phyloP scores from a whole-genome alignment of 1,140 invertebrate genomes.

The Neotoxoptera formosana region DNA sequence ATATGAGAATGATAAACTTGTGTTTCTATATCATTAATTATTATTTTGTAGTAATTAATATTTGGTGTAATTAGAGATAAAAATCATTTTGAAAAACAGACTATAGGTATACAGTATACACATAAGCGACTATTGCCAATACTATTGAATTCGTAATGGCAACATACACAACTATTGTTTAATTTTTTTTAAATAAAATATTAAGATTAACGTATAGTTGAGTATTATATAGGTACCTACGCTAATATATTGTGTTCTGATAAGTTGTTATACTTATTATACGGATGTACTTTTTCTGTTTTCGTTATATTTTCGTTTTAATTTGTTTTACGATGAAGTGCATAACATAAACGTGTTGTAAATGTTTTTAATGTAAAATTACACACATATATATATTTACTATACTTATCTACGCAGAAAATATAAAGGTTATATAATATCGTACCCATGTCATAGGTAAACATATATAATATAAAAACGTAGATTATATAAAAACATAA shows the following conservation, averaged over 20 bases:
- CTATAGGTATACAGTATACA: too few relatives aligned
- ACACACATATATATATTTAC: too few relatives aligned
- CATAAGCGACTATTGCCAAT: background rate
- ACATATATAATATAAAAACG: background rate
- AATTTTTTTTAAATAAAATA: background rate
- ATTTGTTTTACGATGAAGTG: background rate
- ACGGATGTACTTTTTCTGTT: background rate
- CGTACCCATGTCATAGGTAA: background rate
- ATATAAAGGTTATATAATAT: slow-evolving; percentile 8
- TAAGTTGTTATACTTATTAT: background rate
- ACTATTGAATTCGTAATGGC: background rate
- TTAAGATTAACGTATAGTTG: background rate
- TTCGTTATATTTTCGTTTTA: background rate
- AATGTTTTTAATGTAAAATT: background rate
- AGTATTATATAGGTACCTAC: too few relatives aligned
- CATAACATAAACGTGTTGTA: background rate
- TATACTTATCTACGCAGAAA: background rate
- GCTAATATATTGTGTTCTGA: background rate
- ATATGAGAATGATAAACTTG: background rate
- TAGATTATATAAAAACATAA: too few relatives aligned
- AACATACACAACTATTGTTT: background rate
- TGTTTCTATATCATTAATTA: background rate
- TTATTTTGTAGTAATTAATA: slow-evolving; percentile 32
- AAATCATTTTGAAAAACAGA: background rate
- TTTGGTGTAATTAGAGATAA: background rate